Conservation (phyloP, 2,113 vertebrate species). For the Phrynosoma platyrhinos region DNA sequence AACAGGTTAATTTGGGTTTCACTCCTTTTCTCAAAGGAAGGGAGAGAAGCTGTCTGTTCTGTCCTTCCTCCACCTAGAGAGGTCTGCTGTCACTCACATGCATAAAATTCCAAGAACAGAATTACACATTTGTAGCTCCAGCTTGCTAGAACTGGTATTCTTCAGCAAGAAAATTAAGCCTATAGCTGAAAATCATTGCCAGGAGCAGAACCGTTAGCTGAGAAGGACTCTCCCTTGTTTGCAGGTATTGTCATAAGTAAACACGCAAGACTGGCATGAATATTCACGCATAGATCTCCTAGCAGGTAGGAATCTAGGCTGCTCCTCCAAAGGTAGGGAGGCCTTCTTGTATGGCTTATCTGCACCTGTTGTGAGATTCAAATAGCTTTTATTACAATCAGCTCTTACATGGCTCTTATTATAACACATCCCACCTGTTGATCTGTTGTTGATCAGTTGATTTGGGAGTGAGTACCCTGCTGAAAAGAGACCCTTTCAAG, state of each 20-base stretch:
- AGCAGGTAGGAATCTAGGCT: too few species aligned
- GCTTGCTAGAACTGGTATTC: not conserved
- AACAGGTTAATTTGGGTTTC: not conserved
- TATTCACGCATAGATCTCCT: too few species aligned
- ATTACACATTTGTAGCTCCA: not conserved
- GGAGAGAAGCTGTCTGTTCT: not conserved
- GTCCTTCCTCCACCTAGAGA: not conserved
- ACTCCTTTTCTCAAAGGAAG: not conserved
- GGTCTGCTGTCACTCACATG: not conserved
- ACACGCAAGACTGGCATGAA: too few species aligned
- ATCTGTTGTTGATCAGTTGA: too few species aligned
- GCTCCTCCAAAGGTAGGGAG: not conserved
- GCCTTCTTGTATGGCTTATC: not conserved
- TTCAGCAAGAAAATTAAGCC: not conserved
- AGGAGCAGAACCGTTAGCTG: not conserved
- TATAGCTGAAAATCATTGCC: not conserved
- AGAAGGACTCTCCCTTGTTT: not conserved
- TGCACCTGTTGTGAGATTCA: not conserved
- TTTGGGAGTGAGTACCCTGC: not conserved
- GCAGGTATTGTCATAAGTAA: not conserved
- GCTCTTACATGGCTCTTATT: not conserved
- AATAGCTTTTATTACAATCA: not conserved
- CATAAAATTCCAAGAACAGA: not conserved
- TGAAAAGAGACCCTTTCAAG: not conserved
- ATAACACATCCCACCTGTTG: not conserved